phyloP scores from a whole-genome alignment of 2,888 invertebrate genomes.

The Selenia dentaria region DNA sequence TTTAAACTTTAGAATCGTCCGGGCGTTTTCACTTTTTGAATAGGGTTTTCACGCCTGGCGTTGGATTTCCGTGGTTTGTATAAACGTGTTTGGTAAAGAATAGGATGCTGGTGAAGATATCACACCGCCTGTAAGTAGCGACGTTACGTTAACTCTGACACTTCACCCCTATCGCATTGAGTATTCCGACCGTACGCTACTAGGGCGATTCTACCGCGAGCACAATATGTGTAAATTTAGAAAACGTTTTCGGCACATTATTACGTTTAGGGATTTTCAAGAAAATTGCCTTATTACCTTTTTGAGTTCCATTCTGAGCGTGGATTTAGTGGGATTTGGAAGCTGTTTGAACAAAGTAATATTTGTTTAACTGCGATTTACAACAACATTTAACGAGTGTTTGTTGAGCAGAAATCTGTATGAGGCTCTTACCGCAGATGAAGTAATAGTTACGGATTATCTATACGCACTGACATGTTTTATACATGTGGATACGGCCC shows the following conservation, averaged over 20 bases:
- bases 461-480: no score
- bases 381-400: constrained; percentile 8
- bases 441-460: no score
- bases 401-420: constrained; percentile 3
- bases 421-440: neutral
- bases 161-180: constrained; percentile 65
- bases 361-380: constrained; percentile 45
- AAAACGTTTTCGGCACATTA: constrained; percentile 82
- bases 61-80: neutral
- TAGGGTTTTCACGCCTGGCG: constrained; percentile 31
- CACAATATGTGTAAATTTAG: constrained; percentile 83
- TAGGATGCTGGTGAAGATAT: constrained; percentile 4
- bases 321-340: constrained; percentile 72
- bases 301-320: constrained; percentile 73
- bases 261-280: constrained; percentile 82
- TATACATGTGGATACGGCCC: no score
- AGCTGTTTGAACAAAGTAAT: constrained; percentile 53
- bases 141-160: constrained; percentile 57
- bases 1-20: constrained; percentile 41
- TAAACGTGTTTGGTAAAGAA: neutral
- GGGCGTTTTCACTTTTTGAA: constrained; percentile 39
- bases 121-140: constrained; percentile 42
- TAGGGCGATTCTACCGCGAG: constrained; percentile 70
- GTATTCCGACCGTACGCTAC: constrained; percentile 75
- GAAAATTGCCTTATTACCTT: constrained; percentile 83